A percentile compares a stretch with the other conserved stretches of the same genome.
Conservation (phyloP, 2,888 invertebrate species). For the Cancer borealis region DNA sequence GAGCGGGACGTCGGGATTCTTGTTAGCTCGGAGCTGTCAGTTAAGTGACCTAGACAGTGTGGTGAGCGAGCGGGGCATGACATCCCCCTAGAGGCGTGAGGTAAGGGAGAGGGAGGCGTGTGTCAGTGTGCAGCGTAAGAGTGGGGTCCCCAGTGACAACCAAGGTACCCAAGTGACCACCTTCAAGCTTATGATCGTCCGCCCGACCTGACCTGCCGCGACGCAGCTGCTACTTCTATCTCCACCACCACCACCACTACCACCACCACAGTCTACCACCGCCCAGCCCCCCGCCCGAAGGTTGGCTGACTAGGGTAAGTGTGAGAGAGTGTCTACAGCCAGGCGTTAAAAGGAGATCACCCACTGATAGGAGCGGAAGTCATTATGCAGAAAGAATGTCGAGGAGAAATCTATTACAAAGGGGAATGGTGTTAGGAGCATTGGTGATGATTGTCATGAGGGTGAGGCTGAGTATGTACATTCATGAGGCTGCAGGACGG, state of each 20-base stretch:
- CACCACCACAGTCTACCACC: neutral
- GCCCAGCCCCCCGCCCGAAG: neutral
- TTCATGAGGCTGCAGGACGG: neutral
- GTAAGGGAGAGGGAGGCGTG: neutral
- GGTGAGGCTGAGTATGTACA: neutral
- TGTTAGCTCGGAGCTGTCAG: neutral
- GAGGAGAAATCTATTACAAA: neutral
- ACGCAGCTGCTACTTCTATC: neutral
- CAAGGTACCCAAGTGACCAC: neutral
- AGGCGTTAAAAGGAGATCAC: neutral
- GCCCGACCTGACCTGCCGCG: constrained; percentile 3
- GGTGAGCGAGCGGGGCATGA: neutral
- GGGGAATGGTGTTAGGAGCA: constrained; percentile 1
- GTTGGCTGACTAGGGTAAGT: neutral
- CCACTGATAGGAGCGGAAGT: neutral
- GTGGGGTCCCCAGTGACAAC: neutral
- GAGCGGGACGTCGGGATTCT: neutral
- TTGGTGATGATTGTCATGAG: constrained; percentile 6
- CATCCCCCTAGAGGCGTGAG: neutral
- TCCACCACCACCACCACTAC: neutral
- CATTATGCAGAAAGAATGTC: neutral
- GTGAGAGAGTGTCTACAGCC: neutral
- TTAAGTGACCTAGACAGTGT: neutral
- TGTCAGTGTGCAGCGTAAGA: neutral
- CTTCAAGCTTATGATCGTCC: constrained; percentile 26